A percentile compares a stretch with the other conserved stretches of the same genome.
Conservation (phyloP, 2,888 invertebrate species). For the Pristionchus arcanus region DNA sequence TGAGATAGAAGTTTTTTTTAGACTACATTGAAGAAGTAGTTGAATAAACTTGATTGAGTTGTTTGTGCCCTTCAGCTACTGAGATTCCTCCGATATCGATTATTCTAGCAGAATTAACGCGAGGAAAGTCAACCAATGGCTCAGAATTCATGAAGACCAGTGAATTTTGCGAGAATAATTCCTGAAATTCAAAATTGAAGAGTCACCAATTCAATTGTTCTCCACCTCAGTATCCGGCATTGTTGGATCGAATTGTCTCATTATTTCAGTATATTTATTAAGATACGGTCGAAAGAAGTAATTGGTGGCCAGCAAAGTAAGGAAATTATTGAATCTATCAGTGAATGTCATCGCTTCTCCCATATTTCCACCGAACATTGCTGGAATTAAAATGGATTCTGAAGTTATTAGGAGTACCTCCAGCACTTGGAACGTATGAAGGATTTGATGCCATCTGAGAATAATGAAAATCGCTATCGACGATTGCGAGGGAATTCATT, state of each 20-base stretch:
- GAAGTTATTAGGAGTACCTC: neutral
- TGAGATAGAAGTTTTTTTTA: neutral
- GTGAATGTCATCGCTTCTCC: constrained; percentile 14
- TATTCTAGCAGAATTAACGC: neutral
- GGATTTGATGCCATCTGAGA: constrained; percentile 8
- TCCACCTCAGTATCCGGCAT: constrained; percentile 16
- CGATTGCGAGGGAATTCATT: neutral
- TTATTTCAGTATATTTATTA: neutral
- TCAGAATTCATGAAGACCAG: constrained; percentile 10
- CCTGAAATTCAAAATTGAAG: neutral
- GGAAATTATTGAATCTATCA: neutral
- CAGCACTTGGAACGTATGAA: constrained; percentile 2
- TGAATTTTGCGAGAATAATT: neutral
- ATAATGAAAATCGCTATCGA: neutral
- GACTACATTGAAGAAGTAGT: neutral
- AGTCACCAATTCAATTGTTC: neutral
- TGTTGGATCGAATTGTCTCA: neutral
- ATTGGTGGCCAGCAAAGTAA: neutral
- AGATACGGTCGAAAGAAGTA: neutral
- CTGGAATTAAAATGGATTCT: neutral
- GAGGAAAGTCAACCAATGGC: constrained; percentile 6
- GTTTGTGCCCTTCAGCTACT: neutral
- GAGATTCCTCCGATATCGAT: neutral
- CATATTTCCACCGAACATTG: constrained; percentile 17
- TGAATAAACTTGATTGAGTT: neutral